Percentiles rank a stretch among this genome's conserved stretches.
Conservation (phyloP, 2,797 vertebrate genomes). For the Clarias platycephalus region DNA sequence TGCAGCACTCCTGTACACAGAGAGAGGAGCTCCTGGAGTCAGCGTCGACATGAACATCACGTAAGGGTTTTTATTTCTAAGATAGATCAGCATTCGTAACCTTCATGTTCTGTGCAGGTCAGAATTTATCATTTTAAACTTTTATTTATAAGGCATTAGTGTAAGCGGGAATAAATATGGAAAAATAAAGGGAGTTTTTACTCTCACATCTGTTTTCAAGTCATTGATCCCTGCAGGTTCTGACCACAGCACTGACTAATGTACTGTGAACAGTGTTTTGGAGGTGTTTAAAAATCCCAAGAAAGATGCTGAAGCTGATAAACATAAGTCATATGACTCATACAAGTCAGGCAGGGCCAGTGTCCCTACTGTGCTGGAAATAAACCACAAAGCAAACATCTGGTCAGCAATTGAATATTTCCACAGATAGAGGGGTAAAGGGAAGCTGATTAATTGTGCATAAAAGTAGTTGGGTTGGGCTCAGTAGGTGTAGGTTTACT, state of each 20-base stretch:
- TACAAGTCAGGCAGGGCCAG: background rate
- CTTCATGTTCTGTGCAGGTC: background rate
- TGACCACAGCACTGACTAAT: background rate
- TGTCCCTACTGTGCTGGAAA: background rate
- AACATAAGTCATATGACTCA: too few species aligned
- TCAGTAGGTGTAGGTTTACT: background rate
- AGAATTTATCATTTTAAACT: background rate
- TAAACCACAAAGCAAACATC: background rate
- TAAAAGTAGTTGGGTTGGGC: background rate
- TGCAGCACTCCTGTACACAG: conserved; percentile 80
- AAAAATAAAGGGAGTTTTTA: too few species aligned
- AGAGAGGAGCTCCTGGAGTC: conserved; percentile 84
- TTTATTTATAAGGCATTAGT: background rate
- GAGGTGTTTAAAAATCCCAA: background rate
- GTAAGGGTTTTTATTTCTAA: conserved; percentile 68
- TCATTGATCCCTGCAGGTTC: background rate
- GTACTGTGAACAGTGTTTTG: background rate
- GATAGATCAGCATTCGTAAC: background rate
- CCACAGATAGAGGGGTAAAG: background rate
- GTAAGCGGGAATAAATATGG: too few species aligned
- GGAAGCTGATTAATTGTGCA: background rate
- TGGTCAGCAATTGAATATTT: background rate
- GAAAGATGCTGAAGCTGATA: background rate
- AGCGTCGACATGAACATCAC: conserved; percentile 98
- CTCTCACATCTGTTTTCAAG: too few species aligned